Evolutionary conservation across 2,797 vertebrate genomes (phyloP).

Genomic region (Morus bassanus): DNA sequence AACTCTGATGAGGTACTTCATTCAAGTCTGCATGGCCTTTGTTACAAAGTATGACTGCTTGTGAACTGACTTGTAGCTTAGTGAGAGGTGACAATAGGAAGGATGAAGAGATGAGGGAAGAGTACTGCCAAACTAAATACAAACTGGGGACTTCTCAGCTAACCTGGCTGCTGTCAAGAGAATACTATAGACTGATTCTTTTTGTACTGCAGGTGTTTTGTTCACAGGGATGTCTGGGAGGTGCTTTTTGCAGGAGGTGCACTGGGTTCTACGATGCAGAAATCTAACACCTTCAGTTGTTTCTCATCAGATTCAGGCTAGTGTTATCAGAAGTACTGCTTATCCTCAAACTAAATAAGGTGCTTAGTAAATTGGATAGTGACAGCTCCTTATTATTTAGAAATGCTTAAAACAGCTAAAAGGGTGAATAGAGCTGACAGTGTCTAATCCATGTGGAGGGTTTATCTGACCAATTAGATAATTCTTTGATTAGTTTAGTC

Average conservation of each 20-base stretch:
- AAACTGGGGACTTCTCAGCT: not conserved
- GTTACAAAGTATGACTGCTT: not conserved
- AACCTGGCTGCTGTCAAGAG: not conserved
- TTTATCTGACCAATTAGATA: not conserved
- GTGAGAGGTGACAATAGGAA: not conserved
- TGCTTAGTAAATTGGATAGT: not conserved
- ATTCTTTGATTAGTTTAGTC: not conserved
- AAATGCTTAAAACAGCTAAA: not conserved
- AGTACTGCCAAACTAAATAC: not conserved
- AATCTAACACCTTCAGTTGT: not conserved
- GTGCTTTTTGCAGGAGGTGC: not conserved
- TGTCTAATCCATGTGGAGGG: not conserved
- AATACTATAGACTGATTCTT: not conserved
- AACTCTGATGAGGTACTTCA: slow-evolving; percentile 73
- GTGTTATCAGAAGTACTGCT: not conserved
- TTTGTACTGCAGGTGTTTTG: not conserved
- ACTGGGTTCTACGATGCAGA: not conserved
- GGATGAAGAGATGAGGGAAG: not conserved
- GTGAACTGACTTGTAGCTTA: not conserved
- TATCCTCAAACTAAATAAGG: not conserved
- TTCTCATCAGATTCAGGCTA: not conserved
- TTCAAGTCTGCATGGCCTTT: not conserved
- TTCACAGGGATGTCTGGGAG: not conserved
- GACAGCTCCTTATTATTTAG: not conserved
- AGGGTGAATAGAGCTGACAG: not conserved